Evolutionary conservation across 2,888 invertebrate species (phyloP).

Genomic region (Drosophila nr. perissopoda): DNA sequence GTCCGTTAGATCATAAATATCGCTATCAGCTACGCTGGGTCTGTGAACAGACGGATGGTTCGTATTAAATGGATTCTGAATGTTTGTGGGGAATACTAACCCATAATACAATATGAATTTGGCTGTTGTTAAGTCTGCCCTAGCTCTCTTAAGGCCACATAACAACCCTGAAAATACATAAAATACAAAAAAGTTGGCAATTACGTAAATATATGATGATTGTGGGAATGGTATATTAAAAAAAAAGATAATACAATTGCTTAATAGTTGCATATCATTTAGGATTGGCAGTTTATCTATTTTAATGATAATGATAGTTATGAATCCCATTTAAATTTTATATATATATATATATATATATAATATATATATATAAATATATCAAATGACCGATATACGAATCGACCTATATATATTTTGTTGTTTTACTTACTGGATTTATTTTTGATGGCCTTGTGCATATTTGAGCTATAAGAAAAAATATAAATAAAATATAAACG

Average conservation of each 20-base stretch:
- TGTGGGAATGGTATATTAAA: slow-evolving; percentile 13
- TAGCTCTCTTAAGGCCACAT: slow-evolving; percentile 86
- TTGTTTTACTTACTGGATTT: slow-evolving; percentile 73
- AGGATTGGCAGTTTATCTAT: slow-evolving; percentile 33
- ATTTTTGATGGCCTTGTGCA: slow-evolving; percentile 77
- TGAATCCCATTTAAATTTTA: background rate
- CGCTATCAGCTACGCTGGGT: slow-evolving; percentile 78
- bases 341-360: background rate
- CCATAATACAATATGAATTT: slow-evolving; percentile 84
- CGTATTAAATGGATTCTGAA: background rate
- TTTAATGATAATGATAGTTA: slow-evolving; percentile 1
- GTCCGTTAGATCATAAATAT: slow-evolving; percentile 77
- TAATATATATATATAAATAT: background rate
- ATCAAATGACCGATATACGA: background rate
- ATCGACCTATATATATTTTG: background rate
- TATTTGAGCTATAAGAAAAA: slow-evolving; percentile 49
- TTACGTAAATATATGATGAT: slow-evolving; percentile 26
- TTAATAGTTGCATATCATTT: slow-evolving; percentile 18
- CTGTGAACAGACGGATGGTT: slow-evolving; percentile 46
- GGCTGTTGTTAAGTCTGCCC: slow-evolving; percentile 85
- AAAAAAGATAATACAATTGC: slow-evolving; percentile 33
- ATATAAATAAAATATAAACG: slow-evolving; percentile 4
- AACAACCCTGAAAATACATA: slow-evolving; percentile 81
- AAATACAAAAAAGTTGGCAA: slow-evolving; percentile 10
- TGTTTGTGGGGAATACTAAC: slow-evolving; percentile 50